Percentiles rank a stretch among this genome's conserved stretches.
phyloP scores from a whole-genome alignment of 2,888 invertebrate genomes.

The Microctonus hyperodae region DNA sequence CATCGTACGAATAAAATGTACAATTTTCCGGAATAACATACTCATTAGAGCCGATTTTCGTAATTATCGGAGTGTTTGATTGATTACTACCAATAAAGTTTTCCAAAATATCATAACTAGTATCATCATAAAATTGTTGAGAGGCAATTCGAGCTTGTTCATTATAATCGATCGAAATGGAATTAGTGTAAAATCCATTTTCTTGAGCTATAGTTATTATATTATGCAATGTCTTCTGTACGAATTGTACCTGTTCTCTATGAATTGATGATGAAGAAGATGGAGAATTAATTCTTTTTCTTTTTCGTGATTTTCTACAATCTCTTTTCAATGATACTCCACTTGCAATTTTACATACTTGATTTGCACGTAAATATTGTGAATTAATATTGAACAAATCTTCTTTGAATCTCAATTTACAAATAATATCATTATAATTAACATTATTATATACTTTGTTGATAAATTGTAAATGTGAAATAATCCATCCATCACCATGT shows the following conservation, averaged over 20 bases:
- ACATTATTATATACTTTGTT: slow-evolving; percentile 62
- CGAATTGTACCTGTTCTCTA: slow-evolving; percentile 51
- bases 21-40: slow-evolving; percentile 75
- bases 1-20: slow-evolving; percentile 73
- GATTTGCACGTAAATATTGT: slow-evolving; percentile 61
- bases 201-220: slow-evolving; percentile 45
- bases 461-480: slow-evolving; percentile 65
- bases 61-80: slow-evolving; percentile 65
- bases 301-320: slow-evolving; percentile 56
- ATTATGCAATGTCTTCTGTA: slow-evolving; percentile 47
- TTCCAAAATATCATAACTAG: slow-evolving; percentile 41
- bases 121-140: slow-evolving; percentile 61
- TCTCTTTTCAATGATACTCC: slow-evolving; percentile 19
- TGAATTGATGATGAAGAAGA: too few species aligned
- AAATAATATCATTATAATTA: slow-evolving; percentile 40
- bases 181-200: slow-evolving; percentile 45
- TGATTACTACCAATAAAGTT: slow-evolving; percentile 69
- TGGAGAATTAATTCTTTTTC: slow-evolving; percentile 39
- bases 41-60: slow-evolving; percentile 62
- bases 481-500: slow-evolving; percentile 62
- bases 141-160: slow-evolving; percentile 58
- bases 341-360: slow-evolving; percentile 35
- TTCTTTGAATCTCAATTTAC: slow-evolving; percentile 55
- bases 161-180: slow-evolving; percentile 52
- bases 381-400: slow-evolving; percentile 64